These are phyloP conservation scores for Macroteleia sp. DNA, from an alignment of 2,888 invertebrate genomes.

Conservation along the genomic window DNA sequence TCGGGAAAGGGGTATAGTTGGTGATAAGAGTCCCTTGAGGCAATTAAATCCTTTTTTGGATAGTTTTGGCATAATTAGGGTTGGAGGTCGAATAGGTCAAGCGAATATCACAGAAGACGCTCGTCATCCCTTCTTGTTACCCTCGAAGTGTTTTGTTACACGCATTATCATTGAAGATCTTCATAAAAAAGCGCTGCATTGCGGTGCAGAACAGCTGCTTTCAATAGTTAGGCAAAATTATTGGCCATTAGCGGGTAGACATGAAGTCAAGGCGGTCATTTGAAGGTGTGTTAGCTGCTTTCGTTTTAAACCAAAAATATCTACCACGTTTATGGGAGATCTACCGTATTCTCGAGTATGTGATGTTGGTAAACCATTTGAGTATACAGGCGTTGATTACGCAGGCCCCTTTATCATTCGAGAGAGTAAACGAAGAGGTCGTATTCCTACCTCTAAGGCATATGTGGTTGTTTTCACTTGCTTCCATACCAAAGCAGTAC, in stretches of 20 bases:
- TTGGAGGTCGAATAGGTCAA: conserved; percentile 10
- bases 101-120: conserved; percentile 1
- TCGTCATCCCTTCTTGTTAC: conserved; percentile 4
- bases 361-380: conserved; percentile 20
- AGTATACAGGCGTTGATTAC: conserved; percentile 1
- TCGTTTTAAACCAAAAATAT: too few relatives aligned
- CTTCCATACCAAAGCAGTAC: conserved; percentile 50
- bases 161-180: neutral
- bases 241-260: conserved; percentile 9
- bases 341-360: conserved; percentile 15
- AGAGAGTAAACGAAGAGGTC: conserved; percentile 34
- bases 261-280: too few relatives aligned
- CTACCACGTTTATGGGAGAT: conserved; percentile 47
- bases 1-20: neutral
- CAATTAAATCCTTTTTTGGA: conserved; percentile 14
- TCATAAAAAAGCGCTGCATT: neutral
- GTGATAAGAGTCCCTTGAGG: neutral
- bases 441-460: conserved; percentile 17
- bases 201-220: conserved; percentile 4
- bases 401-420: conserved; percentile 62
- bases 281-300: too few relatives aligned
- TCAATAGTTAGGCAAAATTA: conserved; percentile 6
- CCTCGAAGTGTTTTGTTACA: neutral
- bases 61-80: neutral
- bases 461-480: conserved; percentile 69